Conservation (phyloP, 2,797 vertebrate species). For the Oreortyx pictus region DNA sequence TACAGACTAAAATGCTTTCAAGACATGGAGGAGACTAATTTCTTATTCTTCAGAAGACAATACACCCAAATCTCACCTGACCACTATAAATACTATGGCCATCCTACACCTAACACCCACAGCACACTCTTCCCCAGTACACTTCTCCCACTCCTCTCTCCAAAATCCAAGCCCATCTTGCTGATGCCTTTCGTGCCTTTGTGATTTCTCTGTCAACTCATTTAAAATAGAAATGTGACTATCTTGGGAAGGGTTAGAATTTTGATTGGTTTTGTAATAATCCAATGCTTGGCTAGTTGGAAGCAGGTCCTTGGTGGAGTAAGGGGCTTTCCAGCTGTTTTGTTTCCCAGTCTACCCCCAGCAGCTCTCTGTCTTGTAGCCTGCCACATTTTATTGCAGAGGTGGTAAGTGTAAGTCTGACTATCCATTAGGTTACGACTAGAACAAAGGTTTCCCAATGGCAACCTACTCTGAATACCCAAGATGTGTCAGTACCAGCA, state of each 20-base stretch:
- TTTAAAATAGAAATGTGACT: background rate
- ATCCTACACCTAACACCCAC: background rate
- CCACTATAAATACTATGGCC: background rate
- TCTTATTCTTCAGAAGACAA: background rate
- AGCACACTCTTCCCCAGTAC: background rate
- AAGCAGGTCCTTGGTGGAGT: background rate
- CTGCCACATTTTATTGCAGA: background rate
- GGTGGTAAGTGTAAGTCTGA: background rate
- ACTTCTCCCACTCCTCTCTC: background rate
- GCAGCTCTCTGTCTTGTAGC: background rate
- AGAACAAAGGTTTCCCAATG: background rate
- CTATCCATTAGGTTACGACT: background rate
- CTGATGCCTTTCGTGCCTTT: background rate
- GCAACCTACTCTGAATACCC: too few species aligned
- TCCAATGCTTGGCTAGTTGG: background rate
- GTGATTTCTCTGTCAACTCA: background rate
- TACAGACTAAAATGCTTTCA: background rate
- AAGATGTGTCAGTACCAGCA: background rate
- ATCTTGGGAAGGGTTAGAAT: background rate
- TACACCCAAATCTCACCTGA: background rate
- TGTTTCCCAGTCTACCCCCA: background rate
- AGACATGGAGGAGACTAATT: fast-evolving
- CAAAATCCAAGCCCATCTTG: background rate
- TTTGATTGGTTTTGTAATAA: background rate
- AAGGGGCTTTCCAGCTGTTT: background rate